A percentile compares a stretch with the other conserved stretches of the same genome.
These are phyloP conservation scores for Marcusenius ussheri DNA, from an alignment of 2,113 vertebrate species.

Conservation along the genomic window DNA sequence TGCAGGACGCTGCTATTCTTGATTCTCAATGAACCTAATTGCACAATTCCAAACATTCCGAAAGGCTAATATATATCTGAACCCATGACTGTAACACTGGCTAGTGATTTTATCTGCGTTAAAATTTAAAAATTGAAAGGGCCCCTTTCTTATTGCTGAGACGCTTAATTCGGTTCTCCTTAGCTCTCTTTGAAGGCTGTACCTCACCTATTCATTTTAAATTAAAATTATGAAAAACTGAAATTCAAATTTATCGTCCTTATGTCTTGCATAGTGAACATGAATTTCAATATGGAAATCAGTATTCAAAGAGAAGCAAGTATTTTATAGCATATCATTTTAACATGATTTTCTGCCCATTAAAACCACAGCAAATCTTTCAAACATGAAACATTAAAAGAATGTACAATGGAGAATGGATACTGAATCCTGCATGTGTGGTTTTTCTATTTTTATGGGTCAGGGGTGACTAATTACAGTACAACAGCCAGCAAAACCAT, in stretches of 20 bases:
- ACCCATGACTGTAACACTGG: not conserved
- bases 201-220: not conserved
- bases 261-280: slow-evolving; percentile 5
- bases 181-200: not conserved
- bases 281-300: slow-evolving; percentile 10
- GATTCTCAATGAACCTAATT: not conserved
- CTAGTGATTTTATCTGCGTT: not conserved
- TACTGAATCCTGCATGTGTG: not conserved
- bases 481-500: not conserved
- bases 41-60: not conserved
- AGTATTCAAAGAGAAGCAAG: not conserved
- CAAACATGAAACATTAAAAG: not conserved
- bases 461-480: not conserved
- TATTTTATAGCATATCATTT: not conserved
- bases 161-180: not conserved
- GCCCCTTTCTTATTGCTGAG: not conserved
- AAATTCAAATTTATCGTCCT: slow-evolving; percentile 1
- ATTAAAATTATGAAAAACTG: not conserved
- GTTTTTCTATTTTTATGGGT: not conserved
- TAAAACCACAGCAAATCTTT: not conserved
- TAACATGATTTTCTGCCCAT: not conserved
- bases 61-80: not conserved
- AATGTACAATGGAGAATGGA: not conserved
- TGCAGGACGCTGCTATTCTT: not conserved
- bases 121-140: not conserved